These are phyloP conservation scores for Gobiocypris rarus DNA, from an alignment of 2,113 vertebrate genomes.

Conservation along the genomic window DNA sequence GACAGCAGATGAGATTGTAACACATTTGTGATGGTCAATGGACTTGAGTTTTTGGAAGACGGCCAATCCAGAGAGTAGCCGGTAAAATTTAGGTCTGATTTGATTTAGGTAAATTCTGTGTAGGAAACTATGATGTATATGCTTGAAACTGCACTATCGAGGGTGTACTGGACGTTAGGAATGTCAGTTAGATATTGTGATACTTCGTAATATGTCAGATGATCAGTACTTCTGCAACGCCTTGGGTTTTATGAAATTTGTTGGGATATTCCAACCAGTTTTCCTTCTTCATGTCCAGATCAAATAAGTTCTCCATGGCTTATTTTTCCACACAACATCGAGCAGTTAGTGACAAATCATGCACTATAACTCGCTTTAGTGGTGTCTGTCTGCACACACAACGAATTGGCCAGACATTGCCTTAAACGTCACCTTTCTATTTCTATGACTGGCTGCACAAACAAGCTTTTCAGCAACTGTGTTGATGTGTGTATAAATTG, in stretches of 20 bases:
- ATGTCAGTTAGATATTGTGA: constrained; percentile 78
- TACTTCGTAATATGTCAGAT: constrained; percentile 80
- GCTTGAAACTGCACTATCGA: constrained; percentile 79
- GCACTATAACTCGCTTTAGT: constrained; percentile 75
- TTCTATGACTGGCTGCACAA: constrained; percentile 72
- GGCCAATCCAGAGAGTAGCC: constrained; percentile 19
- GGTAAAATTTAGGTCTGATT: constrained; percentile 28
- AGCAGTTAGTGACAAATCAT: constrained; percentile 67
- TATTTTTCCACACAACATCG: constrained; percentile 31
- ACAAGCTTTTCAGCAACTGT: constrained; percentile 73
- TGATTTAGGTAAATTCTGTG: constrained; percentile 28
- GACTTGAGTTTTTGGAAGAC: constrained; percentile 9
- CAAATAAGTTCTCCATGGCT: constrained; percentile 36
- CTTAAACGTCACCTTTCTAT: constrained; percentile 77
- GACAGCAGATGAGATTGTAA: constrained; percentile 82
- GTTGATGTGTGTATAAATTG: constrained; percentile 71
- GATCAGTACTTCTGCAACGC: constrained; percentile 82
- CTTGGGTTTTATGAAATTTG: constrained; percentile 76
- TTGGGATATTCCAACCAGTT: constrained; percentile 60
- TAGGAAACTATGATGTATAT: constrained; percentile 60
- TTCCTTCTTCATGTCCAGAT: constrained; percentile 46
- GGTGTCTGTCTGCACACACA: constrained; percentile 71
- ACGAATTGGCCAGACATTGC: constrained; percentile 78
- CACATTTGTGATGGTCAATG: constrained; percentile 75
- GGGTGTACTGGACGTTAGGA: constrained; percentile 73